A percentile compares a stretch with the other conserved stretches of the same genome.
Evolutionary conservation across 2,797 vertebrate species (phyloP).

Genomic region (Chiloscyllium punctatum): DNA sequence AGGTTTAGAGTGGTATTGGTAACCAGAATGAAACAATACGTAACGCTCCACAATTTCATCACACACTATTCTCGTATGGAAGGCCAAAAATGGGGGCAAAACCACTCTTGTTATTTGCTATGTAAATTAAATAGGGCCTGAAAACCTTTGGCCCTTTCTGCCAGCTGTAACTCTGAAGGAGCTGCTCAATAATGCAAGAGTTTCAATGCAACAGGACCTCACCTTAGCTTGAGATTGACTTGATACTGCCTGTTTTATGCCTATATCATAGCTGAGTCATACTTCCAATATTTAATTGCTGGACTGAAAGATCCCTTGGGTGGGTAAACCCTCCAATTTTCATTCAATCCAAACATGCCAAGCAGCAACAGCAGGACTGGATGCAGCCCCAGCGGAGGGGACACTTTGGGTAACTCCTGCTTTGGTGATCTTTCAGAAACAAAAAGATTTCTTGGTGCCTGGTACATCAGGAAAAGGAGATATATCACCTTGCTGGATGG

Average conservation of each 20-base stretch:
- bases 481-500: background rate
- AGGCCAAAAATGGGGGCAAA: background rate
- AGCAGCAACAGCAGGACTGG: background rate
- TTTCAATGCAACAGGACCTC: background rate
- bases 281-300: no score
- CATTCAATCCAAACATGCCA: background rate
- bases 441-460: background rate
- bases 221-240: background rate
- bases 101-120: background rate
- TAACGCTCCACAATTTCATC: background rate
- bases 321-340: background rate
- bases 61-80: background rate
- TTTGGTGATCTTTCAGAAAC: background rate
- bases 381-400: background rate
- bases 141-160: background rate
- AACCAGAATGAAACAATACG: background rate
- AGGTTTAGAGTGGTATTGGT: background rate
- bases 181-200: background rate
- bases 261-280: no score
- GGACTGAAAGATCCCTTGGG: no score
- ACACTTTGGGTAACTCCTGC: background rate
- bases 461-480: background rate
- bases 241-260: no score
- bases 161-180: background rate
- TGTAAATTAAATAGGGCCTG: background rate